phyloP scores from a whole-genome alignment of 2,888 invertebrate genomes.

The Venustoraphidia nigricollis region DNA sequence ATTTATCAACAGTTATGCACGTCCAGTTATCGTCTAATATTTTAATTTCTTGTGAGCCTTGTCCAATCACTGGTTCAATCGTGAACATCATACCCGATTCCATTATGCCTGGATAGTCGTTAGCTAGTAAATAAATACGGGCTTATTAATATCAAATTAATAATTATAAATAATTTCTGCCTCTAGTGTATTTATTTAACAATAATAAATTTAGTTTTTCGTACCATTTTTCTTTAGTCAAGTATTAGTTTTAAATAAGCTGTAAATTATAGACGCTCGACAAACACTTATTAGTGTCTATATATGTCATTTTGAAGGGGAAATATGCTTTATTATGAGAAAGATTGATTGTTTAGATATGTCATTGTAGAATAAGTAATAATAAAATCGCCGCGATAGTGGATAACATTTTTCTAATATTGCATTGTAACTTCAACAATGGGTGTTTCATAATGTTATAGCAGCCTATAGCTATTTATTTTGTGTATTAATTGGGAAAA shows the following conservation, averaged over 20 bases:
- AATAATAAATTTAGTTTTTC: background rate
- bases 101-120: constrained; percentile 56
- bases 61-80: constrained; percentile 76
- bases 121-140: constrained; percentile 31
- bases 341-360: too few relatives aligned
- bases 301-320: too few relatives aligned
- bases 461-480: background rate
- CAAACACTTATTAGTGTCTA: too few relatives aligned
- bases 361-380: too few relatives aligned
- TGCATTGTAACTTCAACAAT: too few relatives aligned
- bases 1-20: constrained; percentile 63
- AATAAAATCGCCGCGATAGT: too few relatives aligned
- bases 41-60: constrained; percentile 50
- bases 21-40: constrained; percentile 88
- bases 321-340: too few relatives aligned
- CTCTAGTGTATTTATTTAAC: background rate
- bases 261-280: too few relatives aligned
- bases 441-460: too few relatives aligned
- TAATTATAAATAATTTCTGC: background rate
- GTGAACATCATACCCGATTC: constrained; percentile 86
- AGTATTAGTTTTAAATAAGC: too few relatives aligned
- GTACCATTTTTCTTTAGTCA: too few relatives aligned
- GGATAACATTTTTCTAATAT: too few relatives aligned
- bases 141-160: background rate
- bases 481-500: background rate